Evolutionary conservation across 2,797 vertebrate genomes (phyloP), one percentile per base, ranked within the genome.

Genomic region (Muscicapa striata): DNA sequence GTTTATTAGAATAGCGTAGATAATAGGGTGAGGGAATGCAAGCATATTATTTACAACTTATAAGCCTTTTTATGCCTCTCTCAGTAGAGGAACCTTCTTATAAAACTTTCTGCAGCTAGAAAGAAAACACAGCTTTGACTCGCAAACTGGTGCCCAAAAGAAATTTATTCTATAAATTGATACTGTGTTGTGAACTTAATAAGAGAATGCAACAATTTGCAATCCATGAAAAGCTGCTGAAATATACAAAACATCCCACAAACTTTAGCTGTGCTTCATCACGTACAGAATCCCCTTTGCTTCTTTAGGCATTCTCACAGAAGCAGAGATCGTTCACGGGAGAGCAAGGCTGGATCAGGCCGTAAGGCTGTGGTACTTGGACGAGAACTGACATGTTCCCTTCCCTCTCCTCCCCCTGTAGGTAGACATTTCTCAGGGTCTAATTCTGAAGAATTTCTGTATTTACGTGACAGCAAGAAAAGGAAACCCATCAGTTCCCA

Each of bases 321-420:
- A 91, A 96, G 74, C 68, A 72, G 75, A 64, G 78, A 74, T 80
- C 14, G 70, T 84, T 95, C 84, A 48, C 9, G 24, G 2, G 40
- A 93, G 67, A 87, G 76, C 67, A 69, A 84, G 1, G 7, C 70
- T 43, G 51, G 87, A 94, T 96, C 68, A 94, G 91, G 86, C 87
- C 52, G 2, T 52, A 69, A 82, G 68, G 84, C 93, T 90, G 66
- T 90, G 63, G n/a, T 58, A 88, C 70, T 89, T 48, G 74, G 49
- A 81, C 0, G 36, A 83, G 51, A 62, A 78, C 29, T 23, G 23
- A 58, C 58, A 57, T 23, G 16, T 91, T 91, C 87, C 80, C 93
- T 51, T 78, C 85, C 67, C 66, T 95, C 32, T 64, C 87, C 89
- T 96, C 91, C 95, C 88, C 63, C 84, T 84, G 76, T 90, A 95